Base-by-base conservation (phyloP, 2,797 vertebrate genomes). In the Picus viridis region DNA sequence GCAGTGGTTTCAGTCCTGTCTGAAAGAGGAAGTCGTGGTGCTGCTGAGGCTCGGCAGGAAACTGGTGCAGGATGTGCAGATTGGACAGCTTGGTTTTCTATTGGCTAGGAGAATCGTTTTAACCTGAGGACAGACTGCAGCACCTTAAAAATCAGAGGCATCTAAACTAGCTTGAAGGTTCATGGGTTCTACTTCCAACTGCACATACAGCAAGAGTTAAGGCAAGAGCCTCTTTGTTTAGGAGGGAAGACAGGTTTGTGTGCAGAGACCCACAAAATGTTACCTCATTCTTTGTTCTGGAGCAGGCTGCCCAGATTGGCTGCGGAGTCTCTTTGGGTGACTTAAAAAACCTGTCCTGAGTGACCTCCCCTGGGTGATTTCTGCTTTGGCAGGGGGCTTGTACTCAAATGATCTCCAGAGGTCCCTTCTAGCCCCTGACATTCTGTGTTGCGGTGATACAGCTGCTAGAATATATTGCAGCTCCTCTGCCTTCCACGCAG, bases 1-100 rank as follows among this genome's bases (percentile, higher is more conserved):
- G 71, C 89, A 87, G 73, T 77, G 39, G 62, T 65, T 93, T 71
- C n/a, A 36, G 54, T 19, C 16, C 79, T 30, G 76, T 14, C 41
- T 76, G 58, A 78, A 91, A 92, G 85, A 82, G 97, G 93, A 96
- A 93, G 62, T 30, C 12, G 4, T 32, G 67, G 59, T 80, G 90
- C 83, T 93, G 91, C 71, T 0, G 47, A 22, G 43, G 83, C 92
- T 83, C 0, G 29, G 29, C 85, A 95, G 95, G 93, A 97, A 94
- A 22, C 3, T 29, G 24, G 59, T 32, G 53, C 89, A 93, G 88
- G 76, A 84, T 95, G 71, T 6, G 45, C 70, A 90, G 73, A 61
- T 85, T 88, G 94, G 85, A 91, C 74, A 82, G 73, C 64, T 26
- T 13, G 14, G 61, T 69, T 95, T 95, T 74, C 83, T 95, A 13